Conservation (phyloP, 2,888 invertebrate genomes). For the Ochlodes sylvanus region DNA sequence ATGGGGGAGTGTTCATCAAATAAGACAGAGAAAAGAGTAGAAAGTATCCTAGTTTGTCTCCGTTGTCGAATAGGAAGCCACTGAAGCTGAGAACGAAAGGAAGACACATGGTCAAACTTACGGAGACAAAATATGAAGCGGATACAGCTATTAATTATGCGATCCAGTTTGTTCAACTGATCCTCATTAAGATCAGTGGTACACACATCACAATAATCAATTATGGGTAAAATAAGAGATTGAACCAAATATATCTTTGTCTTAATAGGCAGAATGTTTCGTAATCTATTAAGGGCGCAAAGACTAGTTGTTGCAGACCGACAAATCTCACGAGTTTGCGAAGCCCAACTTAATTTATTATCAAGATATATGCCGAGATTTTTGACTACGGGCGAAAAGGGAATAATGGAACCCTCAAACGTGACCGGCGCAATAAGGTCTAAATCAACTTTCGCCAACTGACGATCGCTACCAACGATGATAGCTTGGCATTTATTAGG, state of each 20-base stretch:
- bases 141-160: background rate
- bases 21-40: background rate
- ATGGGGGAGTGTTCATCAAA: background rate
- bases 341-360: background rate
- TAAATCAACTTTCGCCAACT: background rate
- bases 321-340: background rate
- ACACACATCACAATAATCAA: too few species aligned
- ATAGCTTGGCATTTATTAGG: constrained; percentile 1
- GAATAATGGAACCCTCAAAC: background rate
- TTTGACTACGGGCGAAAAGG: background rate
- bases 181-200: too few species aligned
- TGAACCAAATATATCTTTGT: constrained; percentile 15
- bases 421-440: background rate
- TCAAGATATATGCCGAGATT: background rate
- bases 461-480: background rate
- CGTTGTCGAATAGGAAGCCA: background rate
- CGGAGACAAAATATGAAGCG: background rate
- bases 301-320: too few species aligned
- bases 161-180: background rate
- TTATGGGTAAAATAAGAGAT: constrained; percentile 12
- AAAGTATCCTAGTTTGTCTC: background rate
- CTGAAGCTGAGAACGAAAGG: background rate
- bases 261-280: constrained; percentile 12
- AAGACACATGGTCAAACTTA: background rate
- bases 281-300: background rate